A percentile compares a stretch with the other conserved stretches of the same genome.
These are phyloP conservation scores for Lota lota DNA, from an alignment of 2,113 vertebrate species.

Conservation along the genomic window DNA sequence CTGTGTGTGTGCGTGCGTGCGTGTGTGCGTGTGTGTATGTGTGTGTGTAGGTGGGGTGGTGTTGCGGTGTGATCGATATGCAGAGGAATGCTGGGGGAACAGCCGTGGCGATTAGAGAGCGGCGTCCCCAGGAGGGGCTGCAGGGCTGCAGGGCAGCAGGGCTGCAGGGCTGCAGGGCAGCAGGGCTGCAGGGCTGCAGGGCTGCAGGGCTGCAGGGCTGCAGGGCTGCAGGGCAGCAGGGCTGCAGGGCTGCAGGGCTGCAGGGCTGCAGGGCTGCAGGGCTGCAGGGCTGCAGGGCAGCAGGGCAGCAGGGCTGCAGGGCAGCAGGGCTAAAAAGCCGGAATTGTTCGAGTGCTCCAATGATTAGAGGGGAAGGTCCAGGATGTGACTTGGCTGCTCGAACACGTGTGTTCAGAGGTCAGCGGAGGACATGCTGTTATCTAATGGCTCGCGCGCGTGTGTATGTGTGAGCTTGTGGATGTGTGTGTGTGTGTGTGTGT, in stretches of 20 bases:
- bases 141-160: conserved; percentile 65
- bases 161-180: conserved; percentile 70
- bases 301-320: conserved; percentile 67
- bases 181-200: conserved; percentile 66
- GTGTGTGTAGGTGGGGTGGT: conserved; percentile 36
- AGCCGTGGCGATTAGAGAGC: conserved; percentile 63
- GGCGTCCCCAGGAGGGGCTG: conserved; percentile 61
- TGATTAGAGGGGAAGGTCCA: conserved; percentile 61
- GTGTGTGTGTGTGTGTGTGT: conserved; percentile 14
- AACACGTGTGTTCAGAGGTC: conserved; percentile 14
- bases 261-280: conserved; percentile 68
- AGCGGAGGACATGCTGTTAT: conserved; percentile 46
- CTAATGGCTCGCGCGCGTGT: conserved; percentile 15
- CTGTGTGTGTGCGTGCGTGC: too few relatives aligned
- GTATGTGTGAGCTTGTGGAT: background rate
- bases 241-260: conserved; percentile 68
- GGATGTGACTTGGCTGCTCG: conserved; percentile 42
- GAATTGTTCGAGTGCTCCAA: conserved; percentile 71
- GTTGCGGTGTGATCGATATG: conserved; percentile 67
- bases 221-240: conserved; percentile 65
- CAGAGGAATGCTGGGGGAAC: conserved; percentile 59
- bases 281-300: conserved; percentile 67
- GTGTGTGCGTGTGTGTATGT: background rate
- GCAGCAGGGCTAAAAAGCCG: conserved; percentile 68
- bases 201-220: conserved; percentile 68